Evolutionary conservation across 2,797 vertebrate species (phyloP), one percentile per base, ranked within the genome.

Genomic region (Pangasius krempfi): DNA sequence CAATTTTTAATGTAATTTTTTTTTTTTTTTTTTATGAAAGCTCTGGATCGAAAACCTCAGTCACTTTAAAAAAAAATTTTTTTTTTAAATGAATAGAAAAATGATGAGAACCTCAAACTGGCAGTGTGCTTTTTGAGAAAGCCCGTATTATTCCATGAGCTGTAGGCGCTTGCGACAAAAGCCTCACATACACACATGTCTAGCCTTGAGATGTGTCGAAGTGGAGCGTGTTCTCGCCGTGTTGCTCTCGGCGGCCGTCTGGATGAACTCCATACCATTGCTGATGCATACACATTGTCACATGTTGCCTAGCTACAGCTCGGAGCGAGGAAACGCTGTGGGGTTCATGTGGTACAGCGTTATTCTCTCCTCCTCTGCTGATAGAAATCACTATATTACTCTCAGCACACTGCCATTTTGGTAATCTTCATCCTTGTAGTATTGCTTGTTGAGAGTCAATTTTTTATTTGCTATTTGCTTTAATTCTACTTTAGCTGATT

Each of bases 261-360:
- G 60, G 79, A 88, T 92, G 85, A 90, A 76, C 87, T 85, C 91
- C 84, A 84, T 85, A 87, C 87, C 72, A 27, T 83, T 84, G 85
- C 73, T 72, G 89, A 89, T 84, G 83, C 81, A 87, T 14, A 40
- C 37, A 68, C 86, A 80, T 89, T 87, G 90, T 89, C 73, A n/a
- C 30, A 58, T 76, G 91, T 91, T 91, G 89, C 90, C 87, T 90
- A 87, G 90, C 76, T 84, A 90, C 90, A n/a, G 87, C 88, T 87
- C 25, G 54, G 58, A 76, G 84, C 82, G 16, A 16, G 70, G 83
- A 75, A 64, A 89, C 68, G 40, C 40, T 79, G 73, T 64, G 70
- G 86, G 56, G 76, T 50, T 80, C 64, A 60, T 78, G 64, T 78
- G 80, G 87, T 72, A 60, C 68, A 72, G 87, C 85, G 54, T 62